Base-by-base conservation (phyloP, 1,140 invertebrate species). In the Drosophila chauvacae region DNA sequence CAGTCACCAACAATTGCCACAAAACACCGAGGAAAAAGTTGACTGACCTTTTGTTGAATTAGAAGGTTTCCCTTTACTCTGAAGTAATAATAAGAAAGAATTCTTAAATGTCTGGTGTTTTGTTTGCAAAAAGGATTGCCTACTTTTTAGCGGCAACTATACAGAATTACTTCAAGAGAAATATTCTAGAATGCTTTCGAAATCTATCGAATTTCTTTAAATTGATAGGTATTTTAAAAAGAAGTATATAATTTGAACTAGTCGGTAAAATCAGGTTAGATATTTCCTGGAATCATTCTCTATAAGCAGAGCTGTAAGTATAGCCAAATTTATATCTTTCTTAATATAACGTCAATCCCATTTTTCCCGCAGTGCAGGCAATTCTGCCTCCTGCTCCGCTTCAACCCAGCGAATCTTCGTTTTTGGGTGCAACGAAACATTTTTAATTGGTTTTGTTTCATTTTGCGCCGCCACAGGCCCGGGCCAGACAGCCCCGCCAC, bases 381-480 rank as follows among this genome's bases (percentile, higher is more conserved):
- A 35, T 28, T 37, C 23, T 37, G 10, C 62, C 62, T 65, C 30
- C 20, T 44, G 28, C 39, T 20, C 28, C 7, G 23, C 53, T 47
- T 18, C 28, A 47, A 14, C 44, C 69, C 68, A 62, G 37, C 58
- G 80, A 81, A 86, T 74, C 84, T 84, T 84, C 85, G 84, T 88
- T 85, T 90, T 90, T 90, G 86, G 86, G 85, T 90, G 81, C 87
- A 91, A 91, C 80, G 80, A 91, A 91, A 91, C 87, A 91, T 91
- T 91, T 91, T 91, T 91, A 91, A 91, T 91, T 91, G 87, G 87
- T 91, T 91, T 91, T 91, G 87, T 91, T 91, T 91, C 87, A 88
- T 90, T 90, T 87, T 87, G 80, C 79, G 82, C 78, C 79, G 75
- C 76, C 76, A 80, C 82, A 70, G 72, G 41, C 63, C 56, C 33